These are phyloP conservation scores for Boloria selene DNA, from an alignment of 2,888 invertebrate genomes.

Conservation along the genomic window DNA sequence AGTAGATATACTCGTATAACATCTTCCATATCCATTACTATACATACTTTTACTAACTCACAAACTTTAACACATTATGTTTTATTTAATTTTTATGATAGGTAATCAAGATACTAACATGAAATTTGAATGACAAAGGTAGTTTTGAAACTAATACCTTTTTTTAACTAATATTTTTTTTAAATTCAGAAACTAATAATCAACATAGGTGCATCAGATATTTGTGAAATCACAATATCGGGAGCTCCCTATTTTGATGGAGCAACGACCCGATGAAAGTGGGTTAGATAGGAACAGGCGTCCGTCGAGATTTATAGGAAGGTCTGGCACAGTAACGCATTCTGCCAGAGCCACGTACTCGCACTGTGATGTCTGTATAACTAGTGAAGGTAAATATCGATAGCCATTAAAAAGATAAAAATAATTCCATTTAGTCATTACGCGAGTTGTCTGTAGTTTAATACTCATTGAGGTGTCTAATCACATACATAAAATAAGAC, in stretches of 20 bases:
- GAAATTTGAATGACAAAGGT: no score
- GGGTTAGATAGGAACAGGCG: constrained; percentile 56
- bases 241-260: constrained; percentile 52
- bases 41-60: no score
- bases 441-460: constrained; percentile 12
- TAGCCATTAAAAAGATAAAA: constrained; percentile 42
- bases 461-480: constrained; percentile 10
- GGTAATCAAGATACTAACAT: no score
- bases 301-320: constrained; percentile 55
- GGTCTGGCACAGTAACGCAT: constrained; percentile 59
- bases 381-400: constrained; percentile 40
- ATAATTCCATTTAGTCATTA: constrained; percentile 38
- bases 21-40: no score
- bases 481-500: constrained; percentile 1
- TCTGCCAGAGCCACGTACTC: constrained; percentile 51
- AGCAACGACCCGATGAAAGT: constrained; percentile 61
- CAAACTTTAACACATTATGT: no score
- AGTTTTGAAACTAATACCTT: neutral
- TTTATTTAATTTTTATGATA: no score
- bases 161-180: neutral
- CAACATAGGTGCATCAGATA: neutral
- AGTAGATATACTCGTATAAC: no score
- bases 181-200: neutral
- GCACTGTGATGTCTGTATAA: constrained; percentile 39
- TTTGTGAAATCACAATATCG: constrained; percentile 47